Evolutionary conservation across 2,888 invertebrate genomes (phyloP).

Genomic region (Carabus problematicus): DNA sequence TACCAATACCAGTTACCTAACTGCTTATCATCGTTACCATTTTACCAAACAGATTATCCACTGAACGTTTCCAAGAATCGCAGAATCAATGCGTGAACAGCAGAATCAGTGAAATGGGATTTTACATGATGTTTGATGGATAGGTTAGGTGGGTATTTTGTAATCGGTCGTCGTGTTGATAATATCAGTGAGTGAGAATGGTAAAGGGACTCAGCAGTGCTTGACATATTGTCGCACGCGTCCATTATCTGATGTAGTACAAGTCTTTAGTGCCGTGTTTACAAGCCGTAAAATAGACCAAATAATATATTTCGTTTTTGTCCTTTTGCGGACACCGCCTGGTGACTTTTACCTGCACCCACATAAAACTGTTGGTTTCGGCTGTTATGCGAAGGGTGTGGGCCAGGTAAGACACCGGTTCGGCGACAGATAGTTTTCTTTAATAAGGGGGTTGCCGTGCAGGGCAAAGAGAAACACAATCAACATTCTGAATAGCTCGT

Average conservation of each 20-base stretch:
- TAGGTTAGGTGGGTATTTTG: constrained; percentile 3
- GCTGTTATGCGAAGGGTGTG: neutral
- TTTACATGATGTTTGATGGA: neutral
- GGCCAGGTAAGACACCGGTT: neutral
- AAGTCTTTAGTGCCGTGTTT: constrained; percentile 51
- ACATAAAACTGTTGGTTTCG: constrained; percentile 33
- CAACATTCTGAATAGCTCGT: neutral
- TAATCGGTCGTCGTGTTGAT: neutral
- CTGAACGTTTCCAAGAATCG: too few species aligned
- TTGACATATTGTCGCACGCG: constrained; percentile 20
- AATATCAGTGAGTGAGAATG: neutral
- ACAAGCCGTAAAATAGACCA: constrained; percentile 51
- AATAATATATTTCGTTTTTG: constrained; percentile 50
- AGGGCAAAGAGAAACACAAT: constrained; percentile 3
- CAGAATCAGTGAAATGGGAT: too few species aligned
- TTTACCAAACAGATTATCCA: too few species aligned
- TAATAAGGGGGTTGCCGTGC: constrained; percentile 6
- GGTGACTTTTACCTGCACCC: constrained; percentile 37
- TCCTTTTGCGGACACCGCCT: constrained; percentile 43
- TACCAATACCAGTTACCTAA: too few species aligned
- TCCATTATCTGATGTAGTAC: constrained; percentile 45
- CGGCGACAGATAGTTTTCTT: constrained; percentile 25
- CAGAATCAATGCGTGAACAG: too few species aligned
- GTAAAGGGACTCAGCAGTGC: neutral
- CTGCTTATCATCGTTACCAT: too few species aligned